Evolutionary conservation across 2,113 vertebrate genomes (phyloP).

Genomic region (Petrocephalus microphthalmus): DNA sequence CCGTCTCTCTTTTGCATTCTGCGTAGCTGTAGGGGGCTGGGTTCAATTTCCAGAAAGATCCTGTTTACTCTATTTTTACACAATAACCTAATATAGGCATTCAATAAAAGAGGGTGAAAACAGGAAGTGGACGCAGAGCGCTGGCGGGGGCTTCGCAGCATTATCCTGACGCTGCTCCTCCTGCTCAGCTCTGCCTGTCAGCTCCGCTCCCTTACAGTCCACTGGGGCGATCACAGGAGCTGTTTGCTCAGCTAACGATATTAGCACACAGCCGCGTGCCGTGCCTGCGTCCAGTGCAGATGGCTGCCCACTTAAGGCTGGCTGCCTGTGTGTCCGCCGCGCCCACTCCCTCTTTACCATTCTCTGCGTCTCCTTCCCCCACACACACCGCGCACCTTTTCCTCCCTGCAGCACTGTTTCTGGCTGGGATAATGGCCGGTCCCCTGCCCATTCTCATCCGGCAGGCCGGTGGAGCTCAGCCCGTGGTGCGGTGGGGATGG

Average conservation of each 20-base stretch:
- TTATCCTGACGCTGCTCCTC: neutral
- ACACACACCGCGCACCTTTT: neutral
- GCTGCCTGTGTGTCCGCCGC: neutral
- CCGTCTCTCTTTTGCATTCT: neutral
- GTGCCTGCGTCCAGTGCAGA: neutral
- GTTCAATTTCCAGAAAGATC: neutral
- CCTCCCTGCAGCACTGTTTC: neutral
- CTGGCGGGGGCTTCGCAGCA: neutral
- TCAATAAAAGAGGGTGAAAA: constrained; percentile 17
- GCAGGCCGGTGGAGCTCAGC: neutral
- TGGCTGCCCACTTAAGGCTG: neutral
- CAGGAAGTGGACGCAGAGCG: neutral
- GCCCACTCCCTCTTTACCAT: neutral
- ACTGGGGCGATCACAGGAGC: neutral
- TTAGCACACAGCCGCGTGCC: neutral
- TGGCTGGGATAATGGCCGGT: neutral
- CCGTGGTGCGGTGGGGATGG: neutral
- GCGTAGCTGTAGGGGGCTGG: neutral
- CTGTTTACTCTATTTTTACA: constrained; percentile 8
- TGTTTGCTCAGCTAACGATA: neutral
- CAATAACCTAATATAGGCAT: constrained; percentile 16
- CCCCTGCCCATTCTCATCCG: neutral
- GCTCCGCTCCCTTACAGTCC: neutral
- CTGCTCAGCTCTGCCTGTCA: neutral
- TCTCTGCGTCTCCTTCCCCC: neutral